These are phyloP conservation scores for Sphaeridia pumilis DNA, from an alignment of 2,888 invertebrate genomes.

Conservation along the genomic window DNA sequence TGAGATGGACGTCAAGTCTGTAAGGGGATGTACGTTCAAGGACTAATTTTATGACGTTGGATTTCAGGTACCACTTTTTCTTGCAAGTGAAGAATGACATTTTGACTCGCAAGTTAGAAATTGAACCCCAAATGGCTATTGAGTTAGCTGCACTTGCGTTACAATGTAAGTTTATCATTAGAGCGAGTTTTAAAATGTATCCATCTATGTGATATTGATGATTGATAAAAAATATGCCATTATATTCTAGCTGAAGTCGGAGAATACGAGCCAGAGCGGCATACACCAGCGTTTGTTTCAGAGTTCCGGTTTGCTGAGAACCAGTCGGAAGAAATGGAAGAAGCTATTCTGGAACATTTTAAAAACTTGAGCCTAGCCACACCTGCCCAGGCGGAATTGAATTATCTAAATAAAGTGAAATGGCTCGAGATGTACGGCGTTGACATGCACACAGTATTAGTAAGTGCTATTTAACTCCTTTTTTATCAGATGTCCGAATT, in stretches of 20 bases:
- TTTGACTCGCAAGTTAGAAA: constrained; percentile 71
- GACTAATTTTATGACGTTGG: constrained; percentile 11
- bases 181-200: neutral
- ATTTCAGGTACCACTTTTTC: constrained; percentile 78
- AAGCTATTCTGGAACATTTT: constrained; percentile 82
- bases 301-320: constrained; percentile 95
- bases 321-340: constrained; percentile 93
- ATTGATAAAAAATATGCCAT: neutral
- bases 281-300: constrained; percentile 92
- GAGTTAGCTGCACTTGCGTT: constrained; percentile 84
- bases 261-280: constrained; percentile 82
- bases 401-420: constrained; percentile 89
- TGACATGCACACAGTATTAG: constrained; percentile 92
- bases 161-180: constrained; percentile 59
- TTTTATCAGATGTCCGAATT: neutral
- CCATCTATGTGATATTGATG: neutral
- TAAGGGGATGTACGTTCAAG: neutral
- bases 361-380: constrained; percentile 55
- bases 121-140: constrained; percentile 66
- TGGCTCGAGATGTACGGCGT: constrained; percentile 99
- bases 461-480: constrained; percentile 37
- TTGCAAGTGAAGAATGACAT: constrained; percentile 94
- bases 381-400: constrained; percentile 90
- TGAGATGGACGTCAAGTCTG: neutral
- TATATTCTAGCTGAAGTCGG: constrained; percentile 74